Evolutionary conservation across 2,113 vertebrate genomes (phyloP).

Genomic region (Isichthys henryi): DNA sequence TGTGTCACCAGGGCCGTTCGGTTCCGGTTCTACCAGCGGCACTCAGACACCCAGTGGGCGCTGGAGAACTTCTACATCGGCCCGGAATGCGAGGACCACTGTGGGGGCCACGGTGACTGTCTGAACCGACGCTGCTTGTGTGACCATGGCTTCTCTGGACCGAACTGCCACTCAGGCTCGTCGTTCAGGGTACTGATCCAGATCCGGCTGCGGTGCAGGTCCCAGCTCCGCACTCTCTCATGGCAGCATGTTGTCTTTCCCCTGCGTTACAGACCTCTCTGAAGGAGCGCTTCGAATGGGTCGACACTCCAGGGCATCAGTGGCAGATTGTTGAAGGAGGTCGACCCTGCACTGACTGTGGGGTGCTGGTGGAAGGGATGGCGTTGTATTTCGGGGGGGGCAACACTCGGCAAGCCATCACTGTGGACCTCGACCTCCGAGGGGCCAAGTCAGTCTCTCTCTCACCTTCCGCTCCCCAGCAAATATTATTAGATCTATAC

Average conservation of each 20-base stretch:
- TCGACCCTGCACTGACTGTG: slow-evolving; percentile 84
- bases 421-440: slow-evolving; percentile 84
- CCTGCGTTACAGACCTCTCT: slow-evolving; percentile 69
- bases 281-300: slow-evolving; percentile 97
- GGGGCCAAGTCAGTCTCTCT: slow-evolving; percentile 81
- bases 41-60: slow-evolving; percentile 91
- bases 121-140: slow-evolving; percentile 87
- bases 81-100: slow-evolving; percentile 79
- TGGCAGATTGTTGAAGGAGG: slow-evolving; percentile 94
- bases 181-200: slow-evolving; percentile 70
- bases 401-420: slow-evolving; percentile 84
- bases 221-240: not conserved
- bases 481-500: not conserved
- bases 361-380: slow-evolving; percentile 84
- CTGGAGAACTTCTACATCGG: slow-evolving; percentile 97
- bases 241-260: not conserved
- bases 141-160: slow-evolving; percentile 84
- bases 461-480: not conserved
- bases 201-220: not conserved
- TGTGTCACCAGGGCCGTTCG: slow-evolving; percentile 70
- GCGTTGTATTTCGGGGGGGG: slow-evolving; percentile 87
- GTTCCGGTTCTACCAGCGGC: slow-evolving; percentile 91
- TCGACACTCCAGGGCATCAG: slow-evolving; percentile 73
- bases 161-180: slow-evolving; percentile 82
- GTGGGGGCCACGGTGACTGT: slow-evolving; percentile 90